Conservation (phyloP, 2,888 invertebrate species). For the Ormia ochracea region DNA sequence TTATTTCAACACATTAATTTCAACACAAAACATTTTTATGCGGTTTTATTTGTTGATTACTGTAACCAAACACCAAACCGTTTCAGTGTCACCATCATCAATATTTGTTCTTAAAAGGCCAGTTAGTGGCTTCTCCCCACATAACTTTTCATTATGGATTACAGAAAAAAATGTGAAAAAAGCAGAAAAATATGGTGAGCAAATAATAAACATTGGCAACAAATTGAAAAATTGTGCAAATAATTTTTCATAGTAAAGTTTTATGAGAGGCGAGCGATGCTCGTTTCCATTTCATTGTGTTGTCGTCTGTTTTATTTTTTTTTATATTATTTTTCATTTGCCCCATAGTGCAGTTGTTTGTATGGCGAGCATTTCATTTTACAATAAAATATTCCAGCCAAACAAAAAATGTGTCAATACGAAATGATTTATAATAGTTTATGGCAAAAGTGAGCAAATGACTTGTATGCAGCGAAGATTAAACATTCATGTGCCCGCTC, state of each 20-base stretch:
- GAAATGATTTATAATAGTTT: conserved; percentile 67
- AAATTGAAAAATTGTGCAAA: conserved; percentile 58
- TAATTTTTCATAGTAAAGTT: conserved; percentile 56
- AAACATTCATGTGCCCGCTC: background rate
- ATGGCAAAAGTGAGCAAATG: conserved; percentile 57
- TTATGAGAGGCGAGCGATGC: conserved; percentile 39
- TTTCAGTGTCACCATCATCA: background rate
- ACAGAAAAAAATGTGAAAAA: background rate
- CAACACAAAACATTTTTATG: conserved; percentile 44
- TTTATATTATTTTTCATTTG: background rate
- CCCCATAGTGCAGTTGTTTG: background rate
- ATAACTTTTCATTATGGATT: background rate
- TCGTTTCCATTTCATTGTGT: conserved; percentile 55
- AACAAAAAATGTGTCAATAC: conserved; percentile 61
- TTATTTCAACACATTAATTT: conserved; percentile 58
- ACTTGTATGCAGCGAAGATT: conserved; percentile 12
- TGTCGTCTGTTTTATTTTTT: background rate
- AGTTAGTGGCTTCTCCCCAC: background rate
- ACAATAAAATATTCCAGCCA: conserved; percentile 35
- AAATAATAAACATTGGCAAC: conserved; percentile 14
- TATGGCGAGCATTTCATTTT: background rate
- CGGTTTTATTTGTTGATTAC: conserved; percentile 32
- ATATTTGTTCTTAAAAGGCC: background rate
- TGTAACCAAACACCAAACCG: background rate
- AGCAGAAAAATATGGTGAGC: background rate